A percentile compares a stretch with the other conserved stretches of the same genome.
These are phyloP conservation scores for Gymnopithys bicolor DNA, from an alignment of 2,797 vertebrate species.

Conservation along the genomic window DNA sequence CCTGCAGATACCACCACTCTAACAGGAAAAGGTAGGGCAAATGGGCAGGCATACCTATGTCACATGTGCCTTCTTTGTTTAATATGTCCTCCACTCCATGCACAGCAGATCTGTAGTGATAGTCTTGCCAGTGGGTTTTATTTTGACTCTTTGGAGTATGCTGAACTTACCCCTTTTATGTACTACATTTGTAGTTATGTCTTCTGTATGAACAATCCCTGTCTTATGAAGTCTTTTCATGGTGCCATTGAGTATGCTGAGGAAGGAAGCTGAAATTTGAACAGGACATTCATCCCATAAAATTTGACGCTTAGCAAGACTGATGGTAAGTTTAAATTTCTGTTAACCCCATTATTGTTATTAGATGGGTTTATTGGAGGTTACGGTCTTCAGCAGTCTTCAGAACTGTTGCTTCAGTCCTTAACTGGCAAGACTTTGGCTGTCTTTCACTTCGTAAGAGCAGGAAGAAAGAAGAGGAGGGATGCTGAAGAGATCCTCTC, in stretches of 20 bases:
- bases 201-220: not conserved
- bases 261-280: not conserved
- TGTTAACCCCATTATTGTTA: not conserved
- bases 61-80: not conserved
- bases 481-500: not conserved
- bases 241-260: not conserved
- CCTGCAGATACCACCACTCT: not conserved
- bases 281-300: not conserved
- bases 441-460: not conserved
- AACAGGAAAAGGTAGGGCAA: not conserved
- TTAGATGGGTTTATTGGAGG: not conserved
- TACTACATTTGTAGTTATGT: not conserved
- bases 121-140: not conserved
- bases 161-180: not conserved
- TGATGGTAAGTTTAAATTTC: not conserved
- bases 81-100: not conserved
- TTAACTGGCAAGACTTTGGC: not conserved
- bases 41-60: not conserved
- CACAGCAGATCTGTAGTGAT: not conserved
- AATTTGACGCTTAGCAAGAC: not conserved
- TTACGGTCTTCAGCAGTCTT: not conserved
- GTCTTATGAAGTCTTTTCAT: not conserved
- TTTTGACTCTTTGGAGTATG: not conserved
- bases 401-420: not conserved
- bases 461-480: not conserved